phyloP scores from a whole-genome alignment of 2,888 invertebrate species.

The Ypsolopha scabrella region DNA sequence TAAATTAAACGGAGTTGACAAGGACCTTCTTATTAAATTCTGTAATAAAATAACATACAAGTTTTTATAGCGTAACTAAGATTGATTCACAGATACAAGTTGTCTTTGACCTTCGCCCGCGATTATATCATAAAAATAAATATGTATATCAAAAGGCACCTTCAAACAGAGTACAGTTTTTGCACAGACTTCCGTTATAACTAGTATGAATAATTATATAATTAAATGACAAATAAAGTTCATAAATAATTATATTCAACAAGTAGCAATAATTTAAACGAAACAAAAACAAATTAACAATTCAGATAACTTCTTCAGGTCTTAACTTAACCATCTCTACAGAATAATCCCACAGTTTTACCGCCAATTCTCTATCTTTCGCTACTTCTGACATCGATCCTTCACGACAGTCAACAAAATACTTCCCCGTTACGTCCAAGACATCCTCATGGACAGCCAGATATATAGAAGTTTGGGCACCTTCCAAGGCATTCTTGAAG shows the following conservation, averaged over 20 bases:
- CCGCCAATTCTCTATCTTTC: slow-evolving; percentile 75
- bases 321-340: slow-evolving; percentile 43
- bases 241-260: background rate
- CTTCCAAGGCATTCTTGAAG: slow-evolving; percentile 81
- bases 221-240: background rate
- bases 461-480: slow-evolving; percentile 83
- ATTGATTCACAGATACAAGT: no score
- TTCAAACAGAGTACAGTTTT: no score
- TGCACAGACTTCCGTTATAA: no score
- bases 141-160: no score
- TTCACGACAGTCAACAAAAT: slow-evolving; percentile 83
- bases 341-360: slow-evolving; percentile 79
- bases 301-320: slow-evolving; percentile 26
- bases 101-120: no score
- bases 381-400: slow-evolving; percentile 70
- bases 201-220: background rate
- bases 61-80: no score
- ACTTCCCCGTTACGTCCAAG: slow-evolving; percentile 77
- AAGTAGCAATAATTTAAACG: background rate
- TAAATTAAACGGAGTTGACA: no score
- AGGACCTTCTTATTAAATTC: no score
- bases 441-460: slow-evolving; percentile 82
- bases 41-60: no score
- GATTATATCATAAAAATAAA: no score
- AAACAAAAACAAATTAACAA: no score